Evolutionary conservation across 1,140 invertebrate species (phyloP).

Genomic region (Ceratoteleas bidentatus): DNA sequence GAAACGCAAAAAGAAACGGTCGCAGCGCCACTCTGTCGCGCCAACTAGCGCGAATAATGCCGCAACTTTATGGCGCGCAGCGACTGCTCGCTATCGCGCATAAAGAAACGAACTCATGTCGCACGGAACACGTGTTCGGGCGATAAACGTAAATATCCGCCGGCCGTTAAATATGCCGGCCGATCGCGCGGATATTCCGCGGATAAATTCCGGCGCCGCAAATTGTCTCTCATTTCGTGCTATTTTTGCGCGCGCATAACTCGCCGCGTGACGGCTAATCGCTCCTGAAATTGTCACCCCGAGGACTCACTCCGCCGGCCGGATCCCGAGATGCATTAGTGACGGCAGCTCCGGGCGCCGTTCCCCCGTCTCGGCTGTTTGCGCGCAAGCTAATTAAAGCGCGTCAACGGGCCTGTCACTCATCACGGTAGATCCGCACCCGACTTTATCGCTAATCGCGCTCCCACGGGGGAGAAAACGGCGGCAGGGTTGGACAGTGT

Average conservation of each 20-base stretch:
- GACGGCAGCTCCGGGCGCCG: conserved; percentile 46
- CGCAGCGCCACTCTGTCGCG: too few species aligned
- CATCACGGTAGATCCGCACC: conserved; percentile 21
- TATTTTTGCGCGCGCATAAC: conserved; percentile 77
- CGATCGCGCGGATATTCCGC: too few species aligned
- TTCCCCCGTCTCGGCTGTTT: conserved; percentile 58
- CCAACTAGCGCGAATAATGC: neutral
- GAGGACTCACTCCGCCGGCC: conserved; percentile 72
- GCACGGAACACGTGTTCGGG: conserved; percentile 31
- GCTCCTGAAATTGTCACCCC: conserved; percentile 80
- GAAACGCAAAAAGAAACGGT: conserved; percentile 62
- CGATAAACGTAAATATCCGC: conserved; percentile 57
- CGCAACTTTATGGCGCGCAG: neutral
- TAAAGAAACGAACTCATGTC: conserved; percentile 48
- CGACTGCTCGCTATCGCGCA: conserved; percentile 30
- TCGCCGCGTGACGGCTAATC: conserved; percentile 80
- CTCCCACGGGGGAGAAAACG: too few species aligned
- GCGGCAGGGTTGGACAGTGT: too few species aligned
- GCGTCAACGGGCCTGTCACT: conserved; percentile 56
- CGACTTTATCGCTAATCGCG: neutral
- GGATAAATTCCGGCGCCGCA: too few species aligned
- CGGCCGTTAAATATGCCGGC: conserved; percentile 37
- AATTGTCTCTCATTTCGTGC: too few species aligned
- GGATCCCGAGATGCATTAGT: conserved; percentile 60
- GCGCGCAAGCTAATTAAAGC: conserved; percentile 65